Conservation (phyloP, 2,113 vertebrate species). For the Natator depressus region DNA sequence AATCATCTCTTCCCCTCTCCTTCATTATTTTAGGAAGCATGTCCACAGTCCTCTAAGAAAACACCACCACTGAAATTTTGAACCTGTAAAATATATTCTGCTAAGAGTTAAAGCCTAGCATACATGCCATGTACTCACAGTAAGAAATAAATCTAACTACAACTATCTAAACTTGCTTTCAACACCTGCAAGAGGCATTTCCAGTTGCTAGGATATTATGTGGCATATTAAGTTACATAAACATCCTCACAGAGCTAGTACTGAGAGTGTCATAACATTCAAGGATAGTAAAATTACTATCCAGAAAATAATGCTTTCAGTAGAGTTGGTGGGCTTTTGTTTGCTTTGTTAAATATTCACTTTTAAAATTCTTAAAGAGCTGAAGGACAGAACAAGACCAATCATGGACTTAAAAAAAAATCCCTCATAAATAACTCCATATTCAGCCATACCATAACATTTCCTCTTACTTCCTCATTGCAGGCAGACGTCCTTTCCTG, state of each 20-base stretch:
- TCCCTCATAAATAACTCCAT: background rate
- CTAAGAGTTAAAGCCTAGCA: slow-evolving; percentile 12
- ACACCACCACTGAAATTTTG: background rate
- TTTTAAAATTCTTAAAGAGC: background rate
- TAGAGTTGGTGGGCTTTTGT: background rate
- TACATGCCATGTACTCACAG: background rate
- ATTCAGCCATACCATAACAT: background rate
- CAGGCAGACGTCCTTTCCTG: background rate
- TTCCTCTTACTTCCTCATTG: background rate
- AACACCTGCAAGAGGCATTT: slow-evolving; percentile 46
- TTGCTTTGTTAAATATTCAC: slow-evolving; percentile 17
- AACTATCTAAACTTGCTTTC: slow-evolving; percentile 63
- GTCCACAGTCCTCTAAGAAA: background rate
- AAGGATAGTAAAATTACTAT: slow-evolving; percentile 41
- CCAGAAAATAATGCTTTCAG: slow-evolving; percentile 25
- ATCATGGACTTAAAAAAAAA: background rate
- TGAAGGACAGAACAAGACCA: background rate
- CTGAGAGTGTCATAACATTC: slow-evolving; percentile 24
- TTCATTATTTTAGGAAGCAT: slow-evolving; percentile 25
- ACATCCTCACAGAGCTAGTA: slow-evolving; percentile 52
- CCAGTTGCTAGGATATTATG: slow-evolving; percentile 64
- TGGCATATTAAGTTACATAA: slow-evolving; percentile 65
- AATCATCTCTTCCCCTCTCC: background rate
- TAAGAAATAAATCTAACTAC: slow-evolving; percentile 64
- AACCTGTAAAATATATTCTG: background rate